These are phyloP conservation scores for Mallotus villosus DNA, from an alignment of 2,797 vertebrate genomes.

Conservation along the genomic window DNA sequence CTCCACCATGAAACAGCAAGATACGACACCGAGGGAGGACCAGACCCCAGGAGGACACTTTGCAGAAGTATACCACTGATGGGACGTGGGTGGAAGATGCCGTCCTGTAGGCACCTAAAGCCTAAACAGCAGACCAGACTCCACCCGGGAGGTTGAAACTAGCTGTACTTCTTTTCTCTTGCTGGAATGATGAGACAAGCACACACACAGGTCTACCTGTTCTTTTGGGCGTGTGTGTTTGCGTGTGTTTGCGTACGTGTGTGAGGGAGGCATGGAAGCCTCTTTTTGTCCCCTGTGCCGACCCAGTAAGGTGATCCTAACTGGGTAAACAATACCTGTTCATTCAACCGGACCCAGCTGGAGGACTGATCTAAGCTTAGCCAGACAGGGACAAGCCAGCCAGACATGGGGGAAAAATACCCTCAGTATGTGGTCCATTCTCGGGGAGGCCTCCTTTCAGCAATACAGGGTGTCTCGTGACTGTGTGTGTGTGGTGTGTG, in stretches of 20 bases:
- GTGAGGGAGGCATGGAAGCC: conserved; percentile 24
- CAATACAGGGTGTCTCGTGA: conserved; percentile 25
- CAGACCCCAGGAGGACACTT: too few relatives aligned
- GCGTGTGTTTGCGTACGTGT: neutral
- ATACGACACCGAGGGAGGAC: neutral
- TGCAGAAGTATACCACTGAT: neutral
- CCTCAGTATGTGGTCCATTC: conserved; percentile 47
- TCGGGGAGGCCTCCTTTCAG: conserved; percentile 41
- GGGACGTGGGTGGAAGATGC: neutral
- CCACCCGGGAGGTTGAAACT: conserved; percentile 38
- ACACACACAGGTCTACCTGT: conserved; percentile 23
- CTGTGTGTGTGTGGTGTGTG: conserved; percentile 27
- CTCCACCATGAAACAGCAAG: neutral
- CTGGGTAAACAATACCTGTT: conserved; percentile 71
- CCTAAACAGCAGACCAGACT: conserved; percentile 31
- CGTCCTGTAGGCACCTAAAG: conserved; percentile 2
- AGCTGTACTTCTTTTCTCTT: conserved; percentile 46
- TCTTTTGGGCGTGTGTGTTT: conserved; percentile 8
- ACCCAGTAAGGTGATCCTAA: conserved; percentile 66
- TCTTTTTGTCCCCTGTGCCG: conserved; percentile 56
- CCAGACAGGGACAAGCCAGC: conserved; percentile 41
- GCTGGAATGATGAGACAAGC: conserved; percentile 14
- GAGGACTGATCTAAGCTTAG: conserved; percentile 53
- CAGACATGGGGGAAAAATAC: conserved; percentile 44
- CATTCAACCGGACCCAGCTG: conserved; percentile 64